Evolutionary conservation across 2,113 vertebrate genomes (phyloP), one percentile per base, ranked within the genome.

Genomic region (Megaleporinus macrocephalus): DNA sequence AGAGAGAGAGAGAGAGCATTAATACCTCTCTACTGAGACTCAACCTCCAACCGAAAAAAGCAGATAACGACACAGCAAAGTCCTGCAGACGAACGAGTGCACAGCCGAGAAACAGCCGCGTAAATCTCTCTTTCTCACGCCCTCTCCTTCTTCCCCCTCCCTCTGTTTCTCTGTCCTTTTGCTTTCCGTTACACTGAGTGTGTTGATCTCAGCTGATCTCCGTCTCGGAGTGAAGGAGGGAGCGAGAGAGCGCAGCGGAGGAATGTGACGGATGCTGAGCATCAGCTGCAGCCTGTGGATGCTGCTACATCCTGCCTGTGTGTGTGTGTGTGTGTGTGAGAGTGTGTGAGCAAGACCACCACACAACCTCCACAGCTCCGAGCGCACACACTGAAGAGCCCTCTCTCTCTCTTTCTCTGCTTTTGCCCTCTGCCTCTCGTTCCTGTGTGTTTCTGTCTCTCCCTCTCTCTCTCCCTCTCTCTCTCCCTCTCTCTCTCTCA

Each of bases 1-100:
- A 97, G 90, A 94, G 87, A 95, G 93, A 92, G 89, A 94, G 95
- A 92, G 91, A 93, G 78, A 95, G 91, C 90, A 93, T 95, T 90
- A 94, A 95, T 94, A 91, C 94, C 95, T 94, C 94, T 94, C 89
- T 85, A 90, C 86, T 73, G 89, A 93, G 89, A 78, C 73, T 90
- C 68, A 92, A 93, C 87, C 91, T 94, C 91, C 92, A 88, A 90
- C 88, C 89, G 87, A 89, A 85, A 62, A 73, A 70, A 59, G 20
- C 10, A 24, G 20, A 61, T 6, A 80, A 76, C 51, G 11, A 84
- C 72, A 9, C 33, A 81, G n/a, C 73, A 66, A 26, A 53, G 29
- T 70, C 66, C 66, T 70, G 51, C 29, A 57, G 80, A 65, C 66
- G 27, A 73, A 76, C 53, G 44, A 76, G 61, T 74, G 78, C 49